Evolutionary conservation across 2,888 invertebrate genomes (phyloP).

Genomic region (Trichogramma evanescens): DNA sequence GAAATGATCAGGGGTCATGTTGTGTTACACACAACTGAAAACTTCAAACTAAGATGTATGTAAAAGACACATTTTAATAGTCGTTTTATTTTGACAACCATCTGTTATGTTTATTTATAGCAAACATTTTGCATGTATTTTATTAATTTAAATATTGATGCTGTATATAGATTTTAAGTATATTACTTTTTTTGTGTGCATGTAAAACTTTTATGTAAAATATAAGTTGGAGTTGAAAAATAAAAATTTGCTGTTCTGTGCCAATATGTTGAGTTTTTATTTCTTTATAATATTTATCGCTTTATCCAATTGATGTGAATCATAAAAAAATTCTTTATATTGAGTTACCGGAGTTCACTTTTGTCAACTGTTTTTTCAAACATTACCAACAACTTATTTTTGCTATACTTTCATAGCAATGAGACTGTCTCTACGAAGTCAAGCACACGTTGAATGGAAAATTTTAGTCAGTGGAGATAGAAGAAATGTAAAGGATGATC

Average conservation of each 20-base stretch:
- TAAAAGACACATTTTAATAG: conserved; percentile 18
- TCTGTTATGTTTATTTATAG: not conserved
- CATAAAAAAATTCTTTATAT: not conserved
- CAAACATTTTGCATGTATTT: not conserved
- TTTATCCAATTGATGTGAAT: not conserved
- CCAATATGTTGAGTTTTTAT: not conserved
- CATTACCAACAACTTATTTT: too few species aligned
- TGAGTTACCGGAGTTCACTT: too few species aligned
- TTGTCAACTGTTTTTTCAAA: too few species aligned
- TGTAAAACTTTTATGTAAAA: too few species aligned
- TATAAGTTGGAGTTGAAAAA: too few species aligned
- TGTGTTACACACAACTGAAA: conserved; percentile 63
- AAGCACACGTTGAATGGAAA: conserved; percentile 72
- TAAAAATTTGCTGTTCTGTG: too few species aligned
- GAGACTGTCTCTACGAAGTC: conserved; percentile 64
- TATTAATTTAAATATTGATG: not conserved
- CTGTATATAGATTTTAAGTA: too few species aligned
- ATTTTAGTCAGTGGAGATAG: conserved; percentile 67
- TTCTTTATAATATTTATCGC: not conserved
- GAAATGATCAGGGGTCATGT: conserved; percentile 63
- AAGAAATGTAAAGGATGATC: conserved; percentile 67
- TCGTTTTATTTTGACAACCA: too few species aligned
- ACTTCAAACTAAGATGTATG: conserved; percentile 68
- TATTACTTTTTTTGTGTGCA: too few species aligned
- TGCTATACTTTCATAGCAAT: conserved; percentile 49